These are phyloP conservation scores for Oryctes rhinoceros DNA, from an alignment of 1,140 invertebrate species.

Conservation along the genomic window DNA sequence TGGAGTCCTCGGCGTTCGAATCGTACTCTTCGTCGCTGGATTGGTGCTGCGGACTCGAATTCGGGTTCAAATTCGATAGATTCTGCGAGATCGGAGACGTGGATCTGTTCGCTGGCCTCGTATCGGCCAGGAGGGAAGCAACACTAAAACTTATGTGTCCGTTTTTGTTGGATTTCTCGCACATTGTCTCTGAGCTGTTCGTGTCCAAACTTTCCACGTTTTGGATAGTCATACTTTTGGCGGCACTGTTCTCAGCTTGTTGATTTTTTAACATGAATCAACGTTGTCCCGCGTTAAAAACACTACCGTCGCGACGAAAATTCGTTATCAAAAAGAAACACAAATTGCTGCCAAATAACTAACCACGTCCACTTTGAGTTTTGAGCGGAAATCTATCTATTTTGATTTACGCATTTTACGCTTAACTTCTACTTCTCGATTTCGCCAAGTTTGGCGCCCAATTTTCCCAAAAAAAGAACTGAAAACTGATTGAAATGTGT, in stretches of 20 bases:
- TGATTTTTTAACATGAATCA: constrained; percentile 35
- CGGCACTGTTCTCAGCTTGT: constrained; percentile 32
- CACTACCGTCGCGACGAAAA: constrained; percentile 6
- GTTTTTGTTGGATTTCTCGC: constrained; percentile 63
- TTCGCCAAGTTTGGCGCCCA: background rate
- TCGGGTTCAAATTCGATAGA: constrained; percentile 51
- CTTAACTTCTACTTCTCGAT: background rate
- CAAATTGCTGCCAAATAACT: background rate
- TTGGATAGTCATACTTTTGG: constrained; percentile 61
- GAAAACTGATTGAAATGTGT: background rate
- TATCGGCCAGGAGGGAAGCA: constrained; percentile 72
- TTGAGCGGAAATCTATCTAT: background rate
- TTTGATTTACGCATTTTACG: background rate
- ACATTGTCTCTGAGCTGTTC: constrained; percentile 56
- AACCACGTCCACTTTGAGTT: background rate
- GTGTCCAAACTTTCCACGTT: constrained; percentile 55
- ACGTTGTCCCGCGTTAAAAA: background rate
- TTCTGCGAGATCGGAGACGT: constrained; percentile 59
- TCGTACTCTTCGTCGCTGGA: constrained; percentile 72
- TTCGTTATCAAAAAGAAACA: background rate
- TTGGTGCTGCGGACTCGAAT: constrained; percentile 61
- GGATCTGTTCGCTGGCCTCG: constrained; percentile 61
- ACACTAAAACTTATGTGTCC: constrained; percentile 73
- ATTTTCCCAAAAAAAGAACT: background rate
- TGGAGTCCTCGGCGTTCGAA: constrained; percentile 72